A percentile compares a stretch with the other conserved stretches of the same genome.
Evolutionary conservation across 2,797 vertebrate genomes (phyloP).

Genomic region (Pantherophis vulpinus): DNA sequence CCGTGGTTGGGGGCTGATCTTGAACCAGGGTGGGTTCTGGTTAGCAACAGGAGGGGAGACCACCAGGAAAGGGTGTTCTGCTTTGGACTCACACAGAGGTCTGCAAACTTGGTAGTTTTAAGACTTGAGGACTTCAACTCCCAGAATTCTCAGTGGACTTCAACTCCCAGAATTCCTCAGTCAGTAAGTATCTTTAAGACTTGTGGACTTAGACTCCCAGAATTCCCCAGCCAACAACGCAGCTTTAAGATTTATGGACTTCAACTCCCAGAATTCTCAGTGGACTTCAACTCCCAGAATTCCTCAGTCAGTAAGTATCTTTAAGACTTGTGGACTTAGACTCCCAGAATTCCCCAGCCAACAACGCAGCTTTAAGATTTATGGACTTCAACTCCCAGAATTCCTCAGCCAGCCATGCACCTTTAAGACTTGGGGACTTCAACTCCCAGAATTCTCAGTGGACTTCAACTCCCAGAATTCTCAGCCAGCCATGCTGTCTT

Average conservation of each 20-base stretch:
- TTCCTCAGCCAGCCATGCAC: too few species aligned
- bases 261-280: not conserved
- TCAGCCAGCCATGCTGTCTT: not conserved
- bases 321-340: too few species aligned
- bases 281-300: too few species aligned
- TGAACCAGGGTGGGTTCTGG: not conserved
- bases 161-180: too few species aligned
- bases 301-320: rapidly evolving
- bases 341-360: too few species aligned
- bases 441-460: not conserved
- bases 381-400: too few species aligned
- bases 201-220: too few species aligned
- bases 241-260: rapidly evolving
- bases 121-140: too few species aligned
- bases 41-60: not conserved
- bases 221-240: rapidly evolving
- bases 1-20: not conserved
- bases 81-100: not conserved
- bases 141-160: too few species aligned
- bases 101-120: not conserved
- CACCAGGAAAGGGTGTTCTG: not conserved
- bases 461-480: too few species aligned
- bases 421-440: too few species aligned
- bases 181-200: rapidly evolving
- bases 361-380: not conserved